Base-by-base conservation (phyloP, 2,113 vertebrate species). In the Anguilla rostrata region DNA sequence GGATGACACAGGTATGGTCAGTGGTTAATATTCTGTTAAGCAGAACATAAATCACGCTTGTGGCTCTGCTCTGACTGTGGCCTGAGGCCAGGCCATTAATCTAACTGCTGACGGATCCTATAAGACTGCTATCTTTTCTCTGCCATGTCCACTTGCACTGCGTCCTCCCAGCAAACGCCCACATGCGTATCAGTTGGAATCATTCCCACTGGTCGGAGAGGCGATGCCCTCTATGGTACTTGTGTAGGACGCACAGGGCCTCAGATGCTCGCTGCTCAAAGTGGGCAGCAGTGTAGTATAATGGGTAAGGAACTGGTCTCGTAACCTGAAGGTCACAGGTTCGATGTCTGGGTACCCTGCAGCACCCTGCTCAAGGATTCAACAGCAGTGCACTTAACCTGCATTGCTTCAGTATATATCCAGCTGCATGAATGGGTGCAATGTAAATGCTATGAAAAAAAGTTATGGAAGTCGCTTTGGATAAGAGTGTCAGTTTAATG, bases 131-230 rank as follows among this genome's bases (percentile, higher is more conserved):
- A 57, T 83, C 29, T 83, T 43, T 57, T 7, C 56, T 84, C 53
- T 84, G 29, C 40, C 56, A 39, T 60, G 49, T 41, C 18, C 29
- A 63, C 14, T 12, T 39, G 9, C n/a, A 12, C 16, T 7, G 6
- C 22, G 16, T 63, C 83, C 57, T 6, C 57, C 83, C 18, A 40
- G 34, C 53, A 40, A 53, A 43, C 43, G 53, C 39, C 78, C n/a
- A 81, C 39, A 81, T 86, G 40, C 29, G 22, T 81, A 66, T 81
- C 49, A 16, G 53, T 86, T 9, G 14, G 39, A 63, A 86, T 86
- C 8, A 81, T 60, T 81, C 79, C 49, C 57, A 16, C 34, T 16
- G 39, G 22, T 49, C 3, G 22, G 20, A 66, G 78, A 39, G 56
- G 12, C 46, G 43, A 56, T 39, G 18, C 18, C 39, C 40, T 57